Evolutionary conservation across 2,113 vertebrate species (phyloP), one percentile per base, ranked within the genome.

Genomic region (Halichoeres trimaculatus): DNA sequence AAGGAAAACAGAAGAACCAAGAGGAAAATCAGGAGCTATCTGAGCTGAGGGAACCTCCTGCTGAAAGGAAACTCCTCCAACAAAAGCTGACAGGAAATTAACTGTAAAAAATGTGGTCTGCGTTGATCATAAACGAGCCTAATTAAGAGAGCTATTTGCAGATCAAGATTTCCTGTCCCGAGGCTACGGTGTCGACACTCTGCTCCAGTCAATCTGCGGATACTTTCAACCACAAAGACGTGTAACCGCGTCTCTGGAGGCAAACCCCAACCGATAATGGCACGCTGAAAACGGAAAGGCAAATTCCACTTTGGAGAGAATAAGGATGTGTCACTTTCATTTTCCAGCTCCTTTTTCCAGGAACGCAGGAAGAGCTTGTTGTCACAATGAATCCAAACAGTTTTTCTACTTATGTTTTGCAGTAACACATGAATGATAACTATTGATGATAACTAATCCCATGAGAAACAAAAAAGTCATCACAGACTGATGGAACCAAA

Each of bases 161-260:
- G 73, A 76, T 88, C 36, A 47, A 53, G 63, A 79, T 79, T 81
- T 84, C 71, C 68, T 86, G 60, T 66, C 81, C 78, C 1, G 45
- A 70, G 74, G 86, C 77, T 34, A 66, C 40, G 3, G 20, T n/a
- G 54, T 35, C 34, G 26, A 60, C 64, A 67, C 58, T 69, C 53
- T 70, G 77, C 55, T 58, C 73, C 14, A 50, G 51, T 74, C 76
- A 67, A 71, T 68, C 59, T 52, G 74, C 0, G 22, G 55, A 67
- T 12, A 8, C 9, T 20, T 68, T 50, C 6, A 75, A 68, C 66
- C 30, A 6, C 76, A 70, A 60, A 60, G 62, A 40, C 20, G n/a
- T 64, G 52, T 41, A 30, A 58, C 43, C 10, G 9, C 24, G 30
- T 22, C 60, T 52, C 52, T 53, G 4, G 19, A 73, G 38, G 68